A percentile compares a stretch with the other conserved stretches of the same genome.
These are phyloP conservation scores for Drosophila greeni DNA, from an alignment of 2,888 invertebrate species.

Conservation along the genomic window DNA sequence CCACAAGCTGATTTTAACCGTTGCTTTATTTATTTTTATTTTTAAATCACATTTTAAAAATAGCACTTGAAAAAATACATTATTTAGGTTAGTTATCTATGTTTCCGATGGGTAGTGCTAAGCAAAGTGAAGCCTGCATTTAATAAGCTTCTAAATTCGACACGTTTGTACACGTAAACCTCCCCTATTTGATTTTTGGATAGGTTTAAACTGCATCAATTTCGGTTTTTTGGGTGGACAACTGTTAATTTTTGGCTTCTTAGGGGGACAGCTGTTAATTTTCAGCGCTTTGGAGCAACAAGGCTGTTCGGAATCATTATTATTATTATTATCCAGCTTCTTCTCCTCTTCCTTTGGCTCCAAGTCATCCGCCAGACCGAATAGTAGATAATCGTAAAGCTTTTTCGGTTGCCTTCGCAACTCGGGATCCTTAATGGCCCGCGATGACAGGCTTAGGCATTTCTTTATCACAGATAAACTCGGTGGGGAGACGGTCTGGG, in stretches of 20 bases:
- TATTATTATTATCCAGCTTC: too few relatives aligned
- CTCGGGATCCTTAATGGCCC: conserved; percentile 35
- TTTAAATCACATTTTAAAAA: background rate
- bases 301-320: too few relatives aligned
- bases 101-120: background rate
- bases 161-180: rapidly evolving
- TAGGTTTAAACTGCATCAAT: too few relatives aligned
- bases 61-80: background rate
- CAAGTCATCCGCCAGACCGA: conserved; percentile 47
- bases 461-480: conserved; percentile 61
- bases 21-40: background rate
- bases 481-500: conserved; percentile 56
- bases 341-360: background rate
- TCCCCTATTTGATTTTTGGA: too few relatives aligned
- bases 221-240: too few relatives aligned
- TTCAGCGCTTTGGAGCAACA: too few relatives aligned
- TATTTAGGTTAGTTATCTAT: background rate
- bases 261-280: too few relatives aligned
- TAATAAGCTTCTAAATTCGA: background rate
- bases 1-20: background rate
- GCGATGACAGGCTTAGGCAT: conserved; percentile 51
- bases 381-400: conserved; percentile 53
- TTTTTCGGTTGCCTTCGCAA: conserved; percentile 21
- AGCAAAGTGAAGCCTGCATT: background rate
- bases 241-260: too few relatives aligned